Percentiles rank a stretch among this genome's conserved stretches.
These are phyloP conservation scores for Puntigrus tetrazona DNA, from an alignment of 2,113 vertebrate genomes.

Conservation along the genomic window DNA sequence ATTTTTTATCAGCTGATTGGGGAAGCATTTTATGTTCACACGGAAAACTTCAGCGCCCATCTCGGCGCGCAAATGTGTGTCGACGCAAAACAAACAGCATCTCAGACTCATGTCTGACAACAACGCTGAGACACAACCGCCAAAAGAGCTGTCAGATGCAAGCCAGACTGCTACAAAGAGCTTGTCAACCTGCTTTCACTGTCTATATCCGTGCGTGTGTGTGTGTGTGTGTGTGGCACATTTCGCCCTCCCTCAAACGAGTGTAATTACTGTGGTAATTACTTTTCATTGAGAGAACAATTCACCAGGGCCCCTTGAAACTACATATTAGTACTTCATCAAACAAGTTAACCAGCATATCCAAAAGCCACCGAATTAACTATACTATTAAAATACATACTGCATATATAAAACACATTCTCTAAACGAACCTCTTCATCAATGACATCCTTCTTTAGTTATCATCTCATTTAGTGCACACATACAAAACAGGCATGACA, in stretches of 20 bases:
- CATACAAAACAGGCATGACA: conserved; percentile 53
- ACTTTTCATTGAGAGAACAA: conserved; percentile 35
- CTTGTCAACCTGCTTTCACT: conserved; percentile 36
- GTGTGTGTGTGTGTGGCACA: conserved; percentile 15
- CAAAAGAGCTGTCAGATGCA: conserved; percentile 50
- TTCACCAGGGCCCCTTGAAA: conserved; percentile 19
- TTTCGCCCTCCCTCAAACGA: not conserved
- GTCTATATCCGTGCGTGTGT: not conserved
- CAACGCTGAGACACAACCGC: conserved; percentile 37
- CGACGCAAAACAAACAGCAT: conserved; percentile 42
- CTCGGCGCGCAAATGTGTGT: conserved; percentile 6
- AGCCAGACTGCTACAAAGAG: conserved; percentile 40
- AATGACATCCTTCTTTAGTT: conserved; percentile 29
- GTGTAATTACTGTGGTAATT: conserved; percentile 39
- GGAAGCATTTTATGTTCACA: not conserved
- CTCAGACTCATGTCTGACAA: conserved; percentile 39
- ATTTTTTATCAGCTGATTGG: conserved; percentile 33
- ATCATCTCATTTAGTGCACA: conserved; percentile 27
- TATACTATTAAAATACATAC: not conserved
- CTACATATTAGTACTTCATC: conserved; percentile 15
- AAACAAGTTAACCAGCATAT: conserved; percentile 25
- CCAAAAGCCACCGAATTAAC: conserved; percentile 7
- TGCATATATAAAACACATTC: not conserved
- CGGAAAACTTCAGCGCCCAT: conserved; percentile 25
- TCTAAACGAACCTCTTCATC: not conserved